Evolutionary conservation across 2,888 invertebrate species (phyloP), one percentile per base, ranked within the genome.

Genomic region (Synergus gifuensis): DNA sequence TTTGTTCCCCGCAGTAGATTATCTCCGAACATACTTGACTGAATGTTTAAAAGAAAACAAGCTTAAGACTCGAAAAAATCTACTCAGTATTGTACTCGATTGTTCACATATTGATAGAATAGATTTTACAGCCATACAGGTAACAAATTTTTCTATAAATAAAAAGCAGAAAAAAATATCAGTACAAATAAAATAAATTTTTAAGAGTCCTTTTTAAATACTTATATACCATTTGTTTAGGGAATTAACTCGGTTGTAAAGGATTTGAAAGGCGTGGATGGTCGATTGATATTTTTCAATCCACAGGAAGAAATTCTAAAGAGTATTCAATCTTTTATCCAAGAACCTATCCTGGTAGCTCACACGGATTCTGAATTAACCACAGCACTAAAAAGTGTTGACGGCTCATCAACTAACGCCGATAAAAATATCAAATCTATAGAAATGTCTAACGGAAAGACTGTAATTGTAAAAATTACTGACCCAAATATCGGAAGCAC

Each of bases 101-200:
- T 95, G 95, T 88, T 93, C 93, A 76, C 93, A 94, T 78, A 93
- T 96, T 73, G 93, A 93, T 78, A 93, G 93, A 85, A 92, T 95
- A 85, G 96, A 96, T 89, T 96, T 94, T 88, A 96, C 96, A 0
- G 95, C 95, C 82, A 93, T 94, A 83, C 94, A 95, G 93, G 96
- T 95, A 91, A 54, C 7, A 9, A 54, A 54, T n/a, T 54, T n/a
- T 54, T 18, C 67, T 58, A 58, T 77, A 64, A 42, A 73, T 28
- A 46, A 8, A 44, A 7, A 46, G 46, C 12, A 63, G 1, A 49
- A 78, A 22, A 58, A 58, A 46, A 77, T 14, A 73, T 36, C 7
- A n/a, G 14, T 60, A 58, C 58, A n/a, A 58, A 58, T 16, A 36
- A 63, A 63, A 62, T 62, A 36, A 36, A 54, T 54, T 63, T 36